Conservation (phyloP, 2,113 vertebrate species). For the Taurulus bubalis region DNA sequence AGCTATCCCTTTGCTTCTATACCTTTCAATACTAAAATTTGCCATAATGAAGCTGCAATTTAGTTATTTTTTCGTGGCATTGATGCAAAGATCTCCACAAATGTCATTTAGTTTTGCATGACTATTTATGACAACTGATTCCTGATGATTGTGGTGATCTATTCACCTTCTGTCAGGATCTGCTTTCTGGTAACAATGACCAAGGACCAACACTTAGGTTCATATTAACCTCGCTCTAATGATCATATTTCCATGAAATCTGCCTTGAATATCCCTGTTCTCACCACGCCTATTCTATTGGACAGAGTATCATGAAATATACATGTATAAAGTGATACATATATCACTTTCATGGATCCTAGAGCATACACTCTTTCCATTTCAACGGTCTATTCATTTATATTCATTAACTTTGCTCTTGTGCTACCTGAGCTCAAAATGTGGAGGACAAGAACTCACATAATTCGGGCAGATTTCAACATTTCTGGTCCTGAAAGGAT, state of each 20-base stretch:
- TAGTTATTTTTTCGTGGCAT: too few species aligned
- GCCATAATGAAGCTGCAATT: not conserved
- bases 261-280: not conserved
- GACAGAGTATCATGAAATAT: not conserved
- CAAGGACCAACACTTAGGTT: not conserved
- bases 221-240: too few species aligned
- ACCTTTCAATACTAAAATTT: not conserved
- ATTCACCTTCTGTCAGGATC: not conserved
- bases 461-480: not conserved
- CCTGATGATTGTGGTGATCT: not conserved
- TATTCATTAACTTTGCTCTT: not conserved
- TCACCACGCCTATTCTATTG: not conserved
- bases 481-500: not conserved
- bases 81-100: not conserved
- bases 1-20: not conserved
- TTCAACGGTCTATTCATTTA: not conserved
- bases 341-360: not conserved
- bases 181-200: not conserved
- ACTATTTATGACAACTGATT: not conserved
- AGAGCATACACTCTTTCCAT: not conserved
- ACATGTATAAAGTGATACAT: too few species aligned
- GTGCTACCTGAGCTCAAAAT: not conserved
- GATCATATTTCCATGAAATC: not conserved
- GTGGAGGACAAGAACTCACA: not conserved
- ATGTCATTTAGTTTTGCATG: not conserved